Evolutionary conservation across 2,113 vertebrate genomes (phyloP).

Genomic region (Hydrochoerus hydrochaeris): DNA sequence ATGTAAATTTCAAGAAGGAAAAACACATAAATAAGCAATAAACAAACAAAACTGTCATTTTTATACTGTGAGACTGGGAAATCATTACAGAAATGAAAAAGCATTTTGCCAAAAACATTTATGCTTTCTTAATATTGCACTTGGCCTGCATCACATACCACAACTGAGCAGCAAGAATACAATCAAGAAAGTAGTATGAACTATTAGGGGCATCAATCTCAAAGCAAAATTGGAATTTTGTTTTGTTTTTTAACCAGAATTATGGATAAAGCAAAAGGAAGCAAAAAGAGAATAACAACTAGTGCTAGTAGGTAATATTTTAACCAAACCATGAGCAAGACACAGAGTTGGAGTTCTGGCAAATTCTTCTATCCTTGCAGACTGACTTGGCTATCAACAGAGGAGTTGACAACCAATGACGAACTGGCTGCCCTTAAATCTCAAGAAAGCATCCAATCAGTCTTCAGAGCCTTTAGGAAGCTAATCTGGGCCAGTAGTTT

Average conservation of each 20-base stretch:
- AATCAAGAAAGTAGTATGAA: conserved; percentile 12
- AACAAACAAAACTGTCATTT: background rate
- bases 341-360: background rate
- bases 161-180: background rate
- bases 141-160: background rate
- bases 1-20: background rate
- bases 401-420: no score
- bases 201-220: background rate
- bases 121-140: background rate
- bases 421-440: background rate
- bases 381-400: background rate
- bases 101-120: background rate
- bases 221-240: background rate
- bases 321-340: background rate
- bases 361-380: background rate
- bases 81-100: background rate
- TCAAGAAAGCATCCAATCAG: background rate
- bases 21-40: background rate
- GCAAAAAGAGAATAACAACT: background rate
- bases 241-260: background rate
- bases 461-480: background rate
- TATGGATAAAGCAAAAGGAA: background rate
- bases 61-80: background rate
- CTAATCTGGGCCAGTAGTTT: no score
- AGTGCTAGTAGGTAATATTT: background rate